Conservation (phyloP, 2,113 vertebrate genomes). For the Varanus komodoensis region DNA sequence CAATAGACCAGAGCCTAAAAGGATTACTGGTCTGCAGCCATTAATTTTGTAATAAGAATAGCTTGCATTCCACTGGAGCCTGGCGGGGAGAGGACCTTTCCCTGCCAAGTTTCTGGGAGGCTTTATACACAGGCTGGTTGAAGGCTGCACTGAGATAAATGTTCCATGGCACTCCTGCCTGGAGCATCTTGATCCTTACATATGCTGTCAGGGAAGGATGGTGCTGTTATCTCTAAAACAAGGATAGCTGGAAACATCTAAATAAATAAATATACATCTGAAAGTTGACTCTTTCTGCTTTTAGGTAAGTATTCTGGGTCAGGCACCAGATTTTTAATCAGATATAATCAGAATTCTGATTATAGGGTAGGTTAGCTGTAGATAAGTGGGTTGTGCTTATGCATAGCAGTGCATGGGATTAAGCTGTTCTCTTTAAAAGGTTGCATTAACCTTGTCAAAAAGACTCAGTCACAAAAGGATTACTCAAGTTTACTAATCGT, state of each 20-base stretch:
- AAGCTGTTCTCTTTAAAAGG: not conserved
- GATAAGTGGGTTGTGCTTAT: not conserved
- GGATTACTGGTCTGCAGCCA: too few relatives aligned
- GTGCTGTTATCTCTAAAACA: not conserved
- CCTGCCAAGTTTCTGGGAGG: not conserved
- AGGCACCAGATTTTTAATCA: not conserved
- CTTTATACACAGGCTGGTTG: too few relatives aligned
- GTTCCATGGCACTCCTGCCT: not conserved
- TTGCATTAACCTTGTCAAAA: not conserved
- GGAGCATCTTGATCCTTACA: too few relatives aligned
- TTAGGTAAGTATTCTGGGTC: not conserved
- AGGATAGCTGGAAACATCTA: not conserved
- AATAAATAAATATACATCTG: not conserved
- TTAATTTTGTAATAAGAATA: too few relatives aligned
- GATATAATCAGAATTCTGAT: not conserved
- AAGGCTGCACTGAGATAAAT: too few relatives aligned
- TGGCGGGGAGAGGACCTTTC: not conserved
- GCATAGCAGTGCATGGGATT: not conserved
- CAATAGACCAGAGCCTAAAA: too few relatives aligned
- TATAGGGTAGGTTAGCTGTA: not conserved
- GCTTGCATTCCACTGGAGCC: not conserved
- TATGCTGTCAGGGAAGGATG: not conserved
- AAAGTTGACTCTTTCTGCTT: not conserved
- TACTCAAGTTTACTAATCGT: constrained; percentile 2
- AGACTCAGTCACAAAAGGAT: not conserved